phyloP scores from a whole-genome alignment of 23 tunicate genomes.

The Ascidia mentula region DNA sequence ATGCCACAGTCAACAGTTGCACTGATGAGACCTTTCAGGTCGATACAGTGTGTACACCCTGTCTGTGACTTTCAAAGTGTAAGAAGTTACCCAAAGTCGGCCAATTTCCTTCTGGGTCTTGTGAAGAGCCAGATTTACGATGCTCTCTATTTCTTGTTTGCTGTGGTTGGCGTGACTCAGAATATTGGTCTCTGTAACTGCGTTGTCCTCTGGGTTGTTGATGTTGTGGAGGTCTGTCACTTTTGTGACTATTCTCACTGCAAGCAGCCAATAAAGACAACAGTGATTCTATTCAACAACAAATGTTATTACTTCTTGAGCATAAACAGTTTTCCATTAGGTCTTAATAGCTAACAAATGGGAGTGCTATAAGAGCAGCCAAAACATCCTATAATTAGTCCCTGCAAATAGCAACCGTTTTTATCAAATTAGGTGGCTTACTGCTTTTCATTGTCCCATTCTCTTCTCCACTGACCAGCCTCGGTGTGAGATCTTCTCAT shows the following conservation, averaged over 20 bases:
- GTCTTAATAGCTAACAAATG: too few species aligned
- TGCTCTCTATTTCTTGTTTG: not conserved
- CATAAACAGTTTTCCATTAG: too few species aligned
- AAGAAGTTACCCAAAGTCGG: not conserved
- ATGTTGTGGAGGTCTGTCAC: not conserved
- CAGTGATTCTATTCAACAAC: too few species aligned
- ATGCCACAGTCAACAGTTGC: too few species aligned
- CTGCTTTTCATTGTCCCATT: slow-evolving; percentile 79
- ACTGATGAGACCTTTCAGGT: too few species aligned
- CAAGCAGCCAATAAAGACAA: too few species aligned
- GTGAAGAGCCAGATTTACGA: not conserved
- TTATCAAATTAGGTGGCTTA: not conserved
- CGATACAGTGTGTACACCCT: too few species aligned
- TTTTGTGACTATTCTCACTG: not conserved
- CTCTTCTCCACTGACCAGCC: slow-evolving; percentile 73
- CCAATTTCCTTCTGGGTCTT: not conserved
- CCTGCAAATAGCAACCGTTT: too few species aligned
- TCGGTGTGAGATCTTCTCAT: slow-evolving; percentile 47
- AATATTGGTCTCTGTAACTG: not conserved
- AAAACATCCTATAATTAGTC: too few species aligned
- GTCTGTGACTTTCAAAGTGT: too few species aligned
- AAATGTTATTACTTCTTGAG: too few species aligned
- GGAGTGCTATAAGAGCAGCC: too few species aligned
- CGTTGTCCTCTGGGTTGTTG: not conserved
- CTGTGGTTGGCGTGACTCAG: not conserved